phyloP scores from a whole-genome alignment of 2,797 vertebrate species.

The Phataginus tetradactyla region DNA sequence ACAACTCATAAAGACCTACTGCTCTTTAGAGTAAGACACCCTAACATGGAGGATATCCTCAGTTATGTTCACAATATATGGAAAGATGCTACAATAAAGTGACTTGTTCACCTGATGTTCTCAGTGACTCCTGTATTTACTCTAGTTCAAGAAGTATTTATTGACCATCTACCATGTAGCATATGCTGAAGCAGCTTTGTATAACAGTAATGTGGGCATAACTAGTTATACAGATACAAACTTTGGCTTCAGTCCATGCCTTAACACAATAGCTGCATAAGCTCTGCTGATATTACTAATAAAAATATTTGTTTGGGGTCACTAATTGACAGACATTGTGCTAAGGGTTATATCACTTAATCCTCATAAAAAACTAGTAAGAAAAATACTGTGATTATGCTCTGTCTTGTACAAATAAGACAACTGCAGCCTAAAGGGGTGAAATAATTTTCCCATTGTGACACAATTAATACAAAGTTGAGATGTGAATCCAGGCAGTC shows the following conservation, averaged over 20 bases:
- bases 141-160: constrained; percentile 8
- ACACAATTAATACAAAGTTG: not conserved
- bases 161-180: not conserved
- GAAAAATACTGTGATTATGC: not conserved
- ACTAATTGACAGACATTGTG: not conserved
- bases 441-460: not conserved
- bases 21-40: constrained; percentile 35
- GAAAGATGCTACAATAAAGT: not conserved
- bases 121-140: not conserved
- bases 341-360: not conserved
- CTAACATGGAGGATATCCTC: not conserved
- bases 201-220: not conserved
- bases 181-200: not conserved
- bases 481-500: not conserved
- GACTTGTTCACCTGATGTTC: not conserved
- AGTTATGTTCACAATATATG: not conserved
- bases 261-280: not conserved
- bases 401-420: not conserved
- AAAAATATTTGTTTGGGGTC: not conserved
- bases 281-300: not conserved
- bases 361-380: not conserved
- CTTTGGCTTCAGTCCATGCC: not conserved
- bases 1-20: not conserved
- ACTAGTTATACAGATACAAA: not conserved
- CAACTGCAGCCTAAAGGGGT: not conserved